phyloP scores from a whole-genome alignment of 1,140 invertebrate genomes.

The Eupristina koningsbergeri region DNA sequence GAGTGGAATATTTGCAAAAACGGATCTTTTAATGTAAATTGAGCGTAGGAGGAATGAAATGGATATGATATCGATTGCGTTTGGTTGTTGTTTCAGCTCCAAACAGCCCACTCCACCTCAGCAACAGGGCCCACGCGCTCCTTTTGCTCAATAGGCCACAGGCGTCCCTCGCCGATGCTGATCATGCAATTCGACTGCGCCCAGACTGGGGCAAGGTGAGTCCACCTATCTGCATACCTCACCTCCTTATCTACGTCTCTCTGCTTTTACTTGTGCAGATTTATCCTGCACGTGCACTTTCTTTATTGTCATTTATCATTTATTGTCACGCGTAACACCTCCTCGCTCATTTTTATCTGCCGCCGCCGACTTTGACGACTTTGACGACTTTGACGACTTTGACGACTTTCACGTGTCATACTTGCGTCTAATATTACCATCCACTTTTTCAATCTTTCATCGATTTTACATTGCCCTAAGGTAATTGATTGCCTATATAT shows the following conservation, averaged over 20 bases:
- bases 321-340: neutral
- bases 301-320: no score
- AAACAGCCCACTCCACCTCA: conserved; percentile 80
- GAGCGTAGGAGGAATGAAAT: neutral
- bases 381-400: no score
- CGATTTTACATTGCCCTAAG: no score
- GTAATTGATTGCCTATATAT: no score
- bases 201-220: conserved; percentile 84
- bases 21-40: no score
- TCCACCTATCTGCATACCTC: conserved; percentile 17
- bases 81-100: conserved; percentile 75
- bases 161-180: conserved; percentile 81
- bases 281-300: neutral
- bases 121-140: conserved; percentile 80
- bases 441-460: no score
- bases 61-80: neutral
- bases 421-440: no score
- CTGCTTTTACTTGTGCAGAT: neutral
- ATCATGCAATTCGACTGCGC: conserved; percentile 77
- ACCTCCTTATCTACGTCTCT: neutral
- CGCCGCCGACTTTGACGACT: no score
- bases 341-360: no score
- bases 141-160: conserved; percentile 77
- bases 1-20: no score
- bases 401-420: no score